A percentile compares a stretch with the other conserved stretches of the same genome.
Evolutionary conservation across 2,113 vertebrate genomes (phyloP).

Genomic region (Nibea coibor): DNA sequence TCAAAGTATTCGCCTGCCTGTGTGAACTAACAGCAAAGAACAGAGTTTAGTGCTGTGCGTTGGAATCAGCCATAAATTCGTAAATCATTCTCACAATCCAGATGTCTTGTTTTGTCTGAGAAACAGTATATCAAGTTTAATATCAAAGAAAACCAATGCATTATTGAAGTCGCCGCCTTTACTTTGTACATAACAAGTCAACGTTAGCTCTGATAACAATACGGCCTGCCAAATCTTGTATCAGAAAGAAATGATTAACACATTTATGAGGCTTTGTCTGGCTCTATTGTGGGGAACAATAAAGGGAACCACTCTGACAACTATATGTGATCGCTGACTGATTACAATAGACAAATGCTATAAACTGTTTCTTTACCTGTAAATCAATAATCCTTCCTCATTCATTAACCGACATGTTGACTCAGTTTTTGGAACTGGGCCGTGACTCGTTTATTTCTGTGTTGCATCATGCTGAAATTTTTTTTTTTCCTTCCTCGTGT

Average conservation of each 20-base stretch:
- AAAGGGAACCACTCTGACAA: neutral
- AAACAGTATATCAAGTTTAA: neutral
- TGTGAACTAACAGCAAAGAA: neutral
- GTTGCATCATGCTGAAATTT: neutral
- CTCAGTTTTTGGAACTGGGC: neutral
- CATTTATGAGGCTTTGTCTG: neutral
- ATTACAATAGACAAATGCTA: neutral
- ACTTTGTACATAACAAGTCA: neutral
- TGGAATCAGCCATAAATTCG: no score
- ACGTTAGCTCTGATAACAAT: neutral
- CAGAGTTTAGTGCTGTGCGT: no score
- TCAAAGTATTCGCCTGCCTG: neutral
- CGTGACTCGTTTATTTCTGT: neutral
- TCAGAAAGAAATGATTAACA: neutral
- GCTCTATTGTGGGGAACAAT: neutral
- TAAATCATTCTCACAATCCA: no score
- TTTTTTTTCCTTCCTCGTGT: neutral
- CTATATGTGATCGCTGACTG: neutral
- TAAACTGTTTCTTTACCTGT: neutral
- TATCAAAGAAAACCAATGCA: neutral
- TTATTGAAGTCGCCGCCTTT: neutral
- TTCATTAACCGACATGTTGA: neutral
- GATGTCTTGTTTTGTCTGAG: neutral
- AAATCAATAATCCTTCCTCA: slow-evolving; percentile 34
- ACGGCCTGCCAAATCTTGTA: neutral